Conservation (phyloP, 2,888 invertebrate genomes). For the Taphrorychus bicolor region DNA sequence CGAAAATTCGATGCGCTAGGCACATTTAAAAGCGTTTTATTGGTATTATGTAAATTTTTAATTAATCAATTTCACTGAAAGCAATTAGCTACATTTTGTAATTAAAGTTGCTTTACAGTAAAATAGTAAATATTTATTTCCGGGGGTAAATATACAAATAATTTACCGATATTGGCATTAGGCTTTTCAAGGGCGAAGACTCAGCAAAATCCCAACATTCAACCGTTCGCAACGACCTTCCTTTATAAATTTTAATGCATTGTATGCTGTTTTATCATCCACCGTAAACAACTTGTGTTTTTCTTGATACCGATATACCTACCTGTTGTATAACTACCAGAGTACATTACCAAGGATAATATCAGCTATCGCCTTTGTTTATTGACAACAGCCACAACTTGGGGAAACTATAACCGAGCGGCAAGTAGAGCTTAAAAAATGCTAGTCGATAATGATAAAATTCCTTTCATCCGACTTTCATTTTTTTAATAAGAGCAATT, state of each 20-base stretch:
- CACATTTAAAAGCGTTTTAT: neutral
- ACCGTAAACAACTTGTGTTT: neutral
- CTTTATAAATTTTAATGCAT: neutral
- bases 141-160: neutral
- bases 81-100: neutral
- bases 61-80: neutral
- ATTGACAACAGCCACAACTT: neutral
- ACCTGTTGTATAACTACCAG: neutral
- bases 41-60: neutral
- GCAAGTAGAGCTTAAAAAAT: neutral
- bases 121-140: neutral
- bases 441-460: neutral
- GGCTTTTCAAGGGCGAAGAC: neutral
- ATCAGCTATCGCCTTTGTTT: constrained; percentile 1
- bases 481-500: neutral
- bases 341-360: neutral
- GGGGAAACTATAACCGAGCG: neutral
- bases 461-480: neutral
- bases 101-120: neutral
- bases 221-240: constrained; percentile 1
- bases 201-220: neutral
- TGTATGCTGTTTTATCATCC: neutral
- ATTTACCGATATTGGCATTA: neutral
- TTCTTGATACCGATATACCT: neutral
- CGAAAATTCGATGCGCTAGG: constrained; percentile 2